phyloP scores from a whole-genome alignment of 2,888 invertebrate genomes.

The Eristalis arbustorum region DNA sequence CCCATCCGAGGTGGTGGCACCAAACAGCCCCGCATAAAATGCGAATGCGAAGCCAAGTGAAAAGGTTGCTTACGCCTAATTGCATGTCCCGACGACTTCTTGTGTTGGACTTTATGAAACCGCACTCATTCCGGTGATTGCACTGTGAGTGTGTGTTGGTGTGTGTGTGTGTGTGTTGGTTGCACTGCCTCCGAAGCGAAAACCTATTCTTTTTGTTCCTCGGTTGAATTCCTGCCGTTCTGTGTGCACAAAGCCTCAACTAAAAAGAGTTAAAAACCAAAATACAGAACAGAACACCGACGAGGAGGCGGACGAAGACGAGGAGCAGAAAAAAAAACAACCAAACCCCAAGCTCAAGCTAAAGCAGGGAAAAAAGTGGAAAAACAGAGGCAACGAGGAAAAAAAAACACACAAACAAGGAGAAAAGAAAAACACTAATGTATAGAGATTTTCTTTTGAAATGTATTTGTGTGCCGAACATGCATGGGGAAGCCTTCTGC shows the following conservation, averaged over 20 bases:
- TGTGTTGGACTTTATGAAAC: not conserved
- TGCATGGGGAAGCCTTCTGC: not conserved
- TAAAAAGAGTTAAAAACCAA: conserved; percentile 28
- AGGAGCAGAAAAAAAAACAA: not conserved
- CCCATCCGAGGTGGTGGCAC: too few relatives aligned
- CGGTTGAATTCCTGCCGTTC: not conserved
- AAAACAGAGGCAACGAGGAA: not conserved
- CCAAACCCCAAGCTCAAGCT: not conserved
- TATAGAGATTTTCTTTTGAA: not conserved
- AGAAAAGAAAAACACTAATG: conserved; percentile 31
- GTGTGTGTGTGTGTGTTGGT: not conserved
- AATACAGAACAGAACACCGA: not conserved
- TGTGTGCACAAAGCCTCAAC: conserved; percentile 9
- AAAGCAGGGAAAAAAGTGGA: not conserved
- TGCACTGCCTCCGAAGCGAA: not conserved
- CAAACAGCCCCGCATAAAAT: too few relatives aligned
- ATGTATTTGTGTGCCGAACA: conserved; percentile 6
- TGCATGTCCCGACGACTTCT: not conserved
- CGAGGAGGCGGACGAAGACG: too few relatives aligned
- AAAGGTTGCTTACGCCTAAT: not conserved
- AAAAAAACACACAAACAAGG: not conserved
- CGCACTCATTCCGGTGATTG: not conserved
- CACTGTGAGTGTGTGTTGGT: not conserved
- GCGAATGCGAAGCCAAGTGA: not conserved
- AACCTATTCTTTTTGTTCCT: conserved; percentile 19